Base-by-base conservation (phyloP, 2,797 vertebrate genomes). In the Pantherophis alleghaniensis region DNA sequence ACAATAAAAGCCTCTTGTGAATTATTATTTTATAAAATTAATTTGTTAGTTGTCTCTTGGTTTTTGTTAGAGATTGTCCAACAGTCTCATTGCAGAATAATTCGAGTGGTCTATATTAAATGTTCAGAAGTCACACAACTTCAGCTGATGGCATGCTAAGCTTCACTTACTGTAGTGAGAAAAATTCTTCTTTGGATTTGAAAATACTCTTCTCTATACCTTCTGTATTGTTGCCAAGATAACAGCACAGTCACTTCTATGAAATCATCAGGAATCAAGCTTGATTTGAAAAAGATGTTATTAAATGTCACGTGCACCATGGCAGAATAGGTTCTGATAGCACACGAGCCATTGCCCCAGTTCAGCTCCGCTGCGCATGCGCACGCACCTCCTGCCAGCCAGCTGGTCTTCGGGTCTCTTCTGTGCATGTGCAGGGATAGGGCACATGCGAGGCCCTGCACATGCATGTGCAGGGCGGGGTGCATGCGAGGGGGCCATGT, bases 1-100 rank as follows among this genome's bases (percentile, higher is more conserved):
- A 98, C 96, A 97, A 96, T 95, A 96, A 95, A 94, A 97, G 95
- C 93, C 96, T 97, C 96, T 93, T 93, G 96, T 92, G 0, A 37
- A 97, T 97, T 95, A 96, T 96, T 93, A 94, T 94, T 96, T 96
- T 60, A 90, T 53, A 93, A 92, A 90, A 91, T 95, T 89, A 94
- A 96, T 93, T 63, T 74, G 91, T 86, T 95, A 69, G 90, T 87
- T 60, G 91, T 2, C 14, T 95, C 94, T 91, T 93, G 91, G 18
- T 95, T 47, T n/a, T 9, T 24, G 83, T 92, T 91, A 92, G 93
- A 92, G 87, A 88, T 26, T 32, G 63, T 69, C 10, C 47, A 93
- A 92, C 6, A 0, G 0, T 12, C 51, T 92, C 90, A 88, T 16
- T 6, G 4, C 90, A 94, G 93, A 93, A 89, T 87, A 79, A 79